These are phyloP conservation scores for Channa striata DNA, from an alignment of 2,797 vertebrate species.

Conservation along the genomic window DNA sequence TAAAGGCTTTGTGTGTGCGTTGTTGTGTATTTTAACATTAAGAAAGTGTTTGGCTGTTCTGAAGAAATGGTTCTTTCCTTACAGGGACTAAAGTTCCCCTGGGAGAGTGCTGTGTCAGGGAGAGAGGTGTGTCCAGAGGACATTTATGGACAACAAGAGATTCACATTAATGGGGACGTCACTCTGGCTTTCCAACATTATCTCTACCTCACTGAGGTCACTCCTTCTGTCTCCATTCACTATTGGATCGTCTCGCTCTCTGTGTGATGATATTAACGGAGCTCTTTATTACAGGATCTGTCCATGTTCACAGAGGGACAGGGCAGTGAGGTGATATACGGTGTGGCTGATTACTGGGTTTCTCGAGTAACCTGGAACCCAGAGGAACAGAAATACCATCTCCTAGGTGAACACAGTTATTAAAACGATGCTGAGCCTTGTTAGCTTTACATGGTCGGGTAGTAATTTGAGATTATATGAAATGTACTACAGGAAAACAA, in stretches of 20 bases:
- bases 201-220: conserved; percentile 89
- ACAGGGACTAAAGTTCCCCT: conserved; percentile 95
- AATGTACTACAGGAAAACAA: not conserved
- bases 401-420: conserved; percentile 62
- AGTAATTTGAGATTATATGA: too few species aligned
- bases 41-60: conserved; percentile 18
- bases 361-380: conserved; percentile 90
- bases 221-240: not conserved
- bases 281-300: conserved; percentile 85
- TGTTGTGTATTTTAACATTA: conserved; percentile 21
- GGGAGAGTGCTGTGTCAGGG: conserved; percentile 94
- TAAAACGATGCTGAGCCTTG: not conserved
- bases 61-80: conserved; percentile 34
- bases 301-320: conserved; percentile 87
- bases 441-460: not conserved
- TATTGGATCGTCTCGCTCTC: not conserved
- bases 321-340: conserved; percentile 89
- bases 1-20: not conserved
- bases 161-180: conserved; percentile 94
- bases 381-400: conserved; percentile 85
- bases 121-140: conserved; percentile 91
- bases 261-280: conserved; percentile 2
- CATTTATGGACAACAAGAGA: conserved; percentile 91
- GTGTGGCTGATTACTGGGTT: conserved; percentile 94
- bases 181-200: conserved; percentile 92